Conservation (phyloP, 64 coral and sea anemone genomes). For the Porites lutea region DNA sequence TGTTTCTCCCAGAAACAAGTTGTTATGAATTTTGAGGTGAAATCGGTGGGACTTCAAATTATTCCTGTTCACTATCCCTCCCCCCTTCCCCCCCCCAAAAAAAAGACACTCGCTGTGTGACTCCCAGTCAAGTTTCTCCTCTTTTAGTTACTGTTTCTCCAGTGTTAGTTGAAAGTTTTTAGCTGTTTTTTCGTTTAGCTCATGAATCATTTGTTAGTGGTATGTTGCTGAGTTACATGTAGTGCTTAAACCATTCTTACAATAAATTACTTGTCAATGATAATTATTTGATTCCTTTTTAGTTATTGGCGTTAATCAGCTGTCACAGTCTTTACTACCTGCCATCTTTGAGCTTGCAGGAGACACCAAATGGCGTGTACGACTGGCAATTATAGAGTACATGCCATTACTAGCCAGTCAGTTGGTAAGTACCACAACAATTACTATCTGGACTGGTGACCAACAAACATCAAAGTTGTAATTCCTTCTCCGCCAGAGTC, state of each 20-base stretch:
- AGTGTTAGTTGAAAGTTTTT: too few species aligned
- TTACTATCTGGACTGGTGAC: background rate
- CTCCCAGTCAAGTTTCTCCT: too few species aligned
- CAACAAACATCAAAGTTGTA: too few species aligned
- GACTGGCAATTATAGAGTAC: conserved; percentile 95
- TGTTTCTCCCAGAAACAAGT: background rate
- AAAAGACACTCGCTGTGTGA: too few species aligned
- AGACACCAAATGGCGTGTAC: conserved; percentile 95
- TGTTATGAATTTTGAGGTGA: background rate
- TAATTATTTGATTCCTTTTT: conserved; percentile 36
- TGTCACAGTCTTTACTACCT: conserved; percentile 95
- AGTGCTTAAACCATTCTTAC: too few species aligned
- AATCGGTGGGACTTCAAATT: background rate
- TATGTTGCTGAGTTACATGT: too few species aligned
- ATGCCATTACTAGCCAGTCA: conserved; percentile 96
- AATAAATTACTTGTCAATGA: background rate
- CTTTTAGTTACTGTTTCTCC: too few species aligned
- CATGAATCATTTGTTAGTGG: too few species aligned
- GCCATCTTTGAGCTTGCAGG: conserved; percentile 94
- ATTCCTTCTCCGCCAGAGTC: too few species aligned
- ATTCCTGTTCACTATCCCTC: too few species aligned
- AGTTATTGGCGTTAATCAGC: conserved; percentile 97
- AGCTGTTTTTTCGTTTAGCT: too few species aligned
- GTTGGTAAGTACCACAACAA: conserved; percentile 59
- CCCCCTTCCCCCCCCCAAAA: too few species aligned